phyloP scores from a whole-genome alignment of 2,888 invertebrate genomes.

The Hirtodrosophila alboralis region DNA sequence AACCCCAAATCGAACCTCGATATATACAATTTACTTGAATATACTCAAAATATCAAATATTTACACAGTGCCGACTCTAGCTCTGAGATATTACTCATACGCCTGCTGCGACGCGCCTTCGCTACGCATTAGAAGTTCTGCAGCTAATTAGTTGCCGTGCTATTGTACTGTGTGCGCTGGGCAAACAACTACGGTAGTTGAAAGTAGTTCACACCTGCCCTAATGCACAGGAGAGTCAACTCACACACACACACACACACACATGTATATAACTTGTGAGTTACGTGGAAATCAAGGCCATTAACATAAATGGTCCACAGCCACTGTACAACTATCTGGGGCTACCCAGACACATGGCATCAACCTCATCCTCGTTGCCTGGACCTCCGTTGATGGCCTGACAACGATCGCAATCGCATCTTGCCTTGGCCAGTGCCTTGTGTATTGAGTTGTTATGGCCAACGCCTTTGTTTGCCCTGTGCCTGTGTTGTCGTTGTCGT shows the following conservation, averaged over 20 bases:
- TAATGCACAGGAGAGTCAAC: slow-evolving; percentile 19
- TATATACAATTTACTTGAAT: slow-evolving; percentile 56
- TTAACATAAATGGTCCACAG: slow-evolving; percentile 62
- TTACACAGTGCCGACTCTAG: slow-evolving; percentile 45
- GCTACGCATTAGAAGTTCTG: slow-evolving; percentile 60
- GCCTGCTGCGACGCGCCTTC: slow-evolving; percentile 51
- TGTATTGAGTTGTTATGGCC: slow-evolving; percentile 77
- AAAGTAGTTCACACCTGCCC: slow-evolving; percentile 74
- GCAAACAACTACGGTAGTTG: slow-evolving; percentile 49
- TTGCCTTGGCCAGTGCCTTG: slow-evolving; percentile 44
- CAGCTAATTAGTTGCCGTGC: slow-evolving; percentile 64
- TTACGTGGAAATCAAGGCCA: slow-evolving; percentile 73
- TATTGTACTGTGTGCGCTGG: too few relatives aligned
- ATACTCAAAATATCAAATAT: slow-evolving; percentile 12
- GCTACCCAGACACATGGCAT: slow-evolving; percentile 13
- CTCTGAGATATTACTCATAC: slow-evolving; percentile 77
- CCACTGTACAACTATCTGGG: slow-evolving; percentile 48
- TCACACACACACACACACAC: too few relatives aligned
- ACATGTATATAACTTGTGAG: too few relatives aligned
- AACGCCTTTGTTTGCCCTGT: slow-evolving; percentile 75
- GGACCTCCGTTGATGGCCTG: slow-evolving; percentile 35
- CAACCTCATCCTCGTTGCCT: background rate
- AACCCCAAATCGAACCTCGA: slow-evolving; percentile 19
- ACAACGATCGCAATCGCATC: slow-evolving; percentile 56
- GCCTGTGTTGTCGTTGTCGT: slow-evolving; percentile 32